Evolutionary conservation across 2,797 vertebrate genomes (phyloP).

Genomic region (Myripristis jacobus): DNA sequence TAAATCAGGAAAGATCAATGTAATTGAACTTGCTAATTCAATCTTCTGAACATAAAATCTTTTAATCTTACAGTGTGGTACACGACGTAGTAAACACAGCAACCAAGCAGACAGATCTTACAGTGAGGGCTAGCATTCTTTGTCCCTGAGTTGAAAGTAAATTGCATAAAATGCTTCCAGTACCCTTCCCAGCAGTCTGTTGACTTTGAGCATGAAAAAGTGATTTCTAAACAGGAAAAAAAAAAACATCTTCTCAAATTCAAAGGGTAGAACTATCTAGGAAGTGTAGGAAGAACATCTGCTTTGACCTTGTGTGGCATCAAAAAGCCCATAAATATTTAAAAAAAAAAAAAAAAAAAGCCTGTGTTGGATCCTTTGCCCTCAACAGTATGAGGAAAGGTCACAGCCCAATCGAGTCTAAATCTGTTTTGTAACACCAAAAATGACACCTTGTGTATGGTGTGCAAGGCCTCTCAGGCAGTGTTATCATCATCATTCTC

Average conservation of each 20-base stretch:
- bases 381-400: conserved; percentile 71
- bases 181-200: conserved; percentile 62
- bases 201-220: conserved; percentile 75
- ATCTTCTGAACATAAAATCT: conserved; percentile 44
- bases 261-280: conserved; percentile 71
- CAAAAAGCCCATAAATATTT: conserved; percentile 84
- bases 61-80: conserved; percentile 56
- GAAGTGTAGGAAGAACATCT: conserved; percentile 75
- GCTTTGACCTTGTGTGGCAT: conserved; percentile 81
- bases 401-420: conserved; percentile 74
- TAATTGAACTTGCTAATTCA: conserved; percentile 5
- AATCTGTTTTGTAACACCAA: conserved; percentile 74
- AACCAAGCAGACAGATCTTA: conserved; percentile 44
- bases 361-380: conserved; percentile 70
- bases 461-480: conserved; percentile 53
- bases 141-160: conserved; percentile 67
- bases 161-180: conserved; percentile 67
- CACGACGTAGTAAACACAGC: conserved; percentile 49
- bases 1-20: not conserved
- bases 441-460: conserved; percentile 64
- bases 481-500: conserved; percentile 60
- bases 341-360: too few relatives aligned
- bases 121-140: conserved; percentile 45
- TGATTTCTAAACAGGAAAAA: conserved; percentile 73
- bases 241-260: conserved; percentile 66